Percentiles rank a stretch among this genome's conserved stretches.
phyloP scores from a whole-genome alignment of 1,140 invertebrate species.

The Tetramorium parvispinum region DNA sequence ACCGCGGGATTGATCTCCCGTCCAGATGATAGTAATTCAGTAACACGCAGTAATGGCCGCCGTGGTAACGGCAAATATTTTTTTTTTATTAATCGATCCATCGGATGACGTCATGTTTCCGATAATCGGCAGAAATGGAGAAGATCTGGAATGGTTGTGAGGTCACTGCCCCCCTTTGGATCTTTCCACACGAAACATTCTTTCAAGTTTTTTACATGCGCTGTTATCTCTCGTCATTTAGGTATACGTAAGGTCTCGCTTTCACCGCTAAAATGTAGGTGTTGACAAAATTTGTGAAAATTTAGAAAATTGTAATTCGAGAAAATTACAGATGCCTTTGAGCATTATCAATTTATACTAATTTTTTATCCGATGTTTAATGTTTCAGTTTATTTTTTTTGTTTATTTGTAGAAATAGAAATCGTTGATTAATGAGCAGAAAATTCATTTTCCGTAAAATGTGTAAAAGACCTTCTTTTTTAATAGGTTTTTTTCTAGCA shows the following conservation, averaged over 20 bases:
- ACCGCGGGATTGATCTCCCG: not conserved
- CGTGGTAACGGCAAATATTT: slow-evolving; percentile 14
- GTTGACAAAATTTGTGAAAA: not conserved
- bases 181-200: not conserved
- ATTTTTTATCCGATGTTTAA: not conserved
- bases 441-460: not conserved
- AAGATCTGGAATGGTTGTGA: not conserved
- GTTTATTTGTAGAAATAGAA: not conserved
- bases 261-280: not conserved
- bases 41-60: not conserved
- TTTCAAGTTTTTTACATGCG: not conserved
- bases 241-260: not conserved
- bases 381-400: not conserved
- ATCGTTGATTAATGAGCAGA: not conserved
- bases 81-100: slow-evolving; percentile 43
- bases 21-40: not conserved
- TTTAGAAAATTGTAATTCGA: not conserved
- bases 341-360: not conserved
- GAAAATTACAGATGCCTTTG: not conserved
- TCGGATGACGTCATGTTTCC: not conserved
- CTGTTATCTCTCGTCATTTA: not conserved
- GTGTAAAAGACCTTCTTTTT: not conserved
- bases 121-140: slow-evolving; percentile 8
- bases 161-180: slow-evolving; percentile 4
- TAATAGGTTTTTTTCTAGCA: not conserved